Evolutionary conservation across 2,113 vertebrate genomes (phyloP), one percentile per base, ranked within the genome.

Genomic region (Notechis scutatus): DNA sequence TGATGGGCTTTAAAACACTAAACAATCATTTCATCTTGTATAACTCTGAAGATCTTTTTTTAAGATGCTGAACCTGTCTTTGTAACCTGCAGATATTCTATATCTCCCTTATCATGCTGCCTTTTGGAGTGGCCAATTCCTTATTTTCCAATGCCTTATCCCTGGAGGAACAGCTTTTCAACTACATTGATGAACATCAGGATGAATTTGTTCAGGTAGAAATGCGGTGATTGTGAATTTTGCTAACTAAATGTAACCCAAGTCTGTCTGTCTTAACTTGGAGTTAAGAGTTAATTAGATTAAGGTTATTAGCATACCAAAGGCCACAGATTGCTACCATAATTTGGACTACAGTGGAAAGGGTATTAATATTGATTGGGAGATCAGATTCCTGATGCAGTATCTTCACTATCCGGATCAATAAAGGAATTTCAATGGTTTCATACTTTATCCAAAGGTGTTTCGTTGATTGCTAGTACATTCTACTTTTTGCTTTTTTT

Each of bases 201-300:
- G 94, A 93, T 9, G 95, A 96, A 14, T 97, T 97, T 12, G 96
- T 97, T 1, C 1, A 97, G 97, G 98, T 98, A 95, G 34, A 18
- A 23, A 6, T 8, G 0, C 0, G 20, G 11, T 0, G 4, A n/a
- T n/a, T 57, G 54, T 56, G 39, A 92, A 91, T 52, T 86, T 54
- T 85, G 61, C 88, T 92, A 64, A 11, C 88, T 11, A 23, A 8
- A 20, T 81, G 34, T 34, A 39, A 45, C 21, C 15, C 4, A 54
- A 11, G 7, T 21, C 56, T 90, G 2, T 24, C 5, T 85, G 39
- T 2, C 9, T 54, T 34, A 24, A 34, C 50, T 81, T 64, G 39
- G 34, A 86, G 85, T 29, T 61, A 61, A 86, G 9, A 10, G 59
- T 61, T 61, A 61, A 61, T 61, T 61, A 29, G 9, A 61, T 61